Base-by-base conservation (phyloP, 2,888 invertebrate species). In the Drosophila mercatorum region DNA sequence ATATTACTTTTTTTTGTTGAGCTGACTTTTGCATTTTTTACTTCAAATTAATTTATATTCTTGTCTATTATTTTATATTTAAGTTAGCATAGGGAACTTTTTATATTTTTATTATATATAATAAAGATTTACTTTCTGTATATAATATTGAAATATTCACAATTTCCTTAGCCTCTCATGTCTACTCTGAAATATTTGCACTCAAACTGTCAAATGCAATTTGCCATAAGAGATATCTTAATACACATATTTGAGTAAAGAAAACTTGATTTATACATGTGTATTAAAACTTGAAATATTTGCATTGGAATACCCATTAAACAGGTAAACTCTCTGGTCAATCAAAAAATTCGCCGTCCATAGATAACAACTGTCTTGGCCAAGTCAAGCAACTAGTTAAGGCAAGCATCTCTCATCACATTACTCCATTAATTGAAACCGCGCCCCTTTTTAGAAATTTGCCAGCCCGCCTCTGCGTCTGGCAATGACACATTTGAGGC, bases 401-500 rank as follows among this genome's bases (percentile, higher is more conserved):
- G 26, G 26, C 8, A 26, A 36, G n/a, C 5, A 26, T 14, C 46
- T 58, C 36, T 58, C 36, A 58, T 26, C 36, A 26, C 58, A 28
- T 8, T 38, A 38, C 38, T 38, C 28, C 17, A 40, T 40, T 49
- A 49, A 40, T 28, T 31, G 38, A 17, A 58, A 1, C 12, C 40
- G 22, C 52, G 34, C 28, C 28, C 31, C 17, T 26, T 34, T 38
- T 41, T 12, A 17, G 22, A 64, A 31, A 49, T 64, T 49, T 49
- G 17, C 49, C 26, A 40, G 6, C 7, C 11, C 40, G 8, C 44
- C 49, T 17, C 31, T 34, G 14, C 2, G 26, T 36, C 14, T 26
- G n/a, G 22, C n/a, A 26, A 49, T 67, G 67, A 34, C 55, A 71
- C 49, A 70, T 56, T 61, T 55, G 63, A 34, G 40, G 49, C 56